Evolutionary conservation across 2,888 invertebrate species (phyloP), one percentile per base, ranked within the genome.

Genomic region (Drosophila melanosoma): DNA sequence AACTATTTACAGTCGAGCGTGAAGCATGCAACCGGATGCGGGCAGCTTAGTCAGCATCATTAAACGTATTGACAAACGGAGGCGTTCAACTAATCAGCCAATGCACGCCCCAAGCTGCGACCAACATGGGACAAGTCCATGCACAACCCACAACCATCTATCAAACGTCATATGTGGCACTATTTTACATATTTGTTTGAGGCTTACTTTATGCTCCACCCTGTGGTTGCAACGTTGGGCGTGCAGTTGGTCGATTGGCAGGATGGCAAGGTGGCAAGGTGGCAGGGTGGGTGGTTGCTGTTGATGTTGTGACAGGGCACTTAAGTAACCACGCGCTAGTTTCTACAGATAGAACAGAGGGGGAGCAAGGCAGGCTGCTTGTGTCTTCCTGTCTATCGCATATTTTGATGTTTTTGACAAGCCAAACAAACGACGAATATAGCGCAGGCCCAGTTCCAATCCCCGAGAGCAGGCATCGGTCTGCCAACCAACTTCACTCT

Each of bases 351-450:
- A 26, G 38, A 11, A 48, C 12, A n/a, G 42, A 32, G 23, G 11
- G 51, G 23, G 32, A 5, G n/a, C 29, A 29, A 29, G 48, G 32
- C 53, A 33, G 49, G 60, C 38, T n/a, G 36, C 36, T 36, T 54
- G 65, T 80, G 70, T 73, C 76, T 68, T 74, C 54, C 68, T 58
- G 64, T 69, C 83, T 83, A 74, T 83, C 82, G 79, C 59, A 81
- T 65, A 65, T 73, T 86, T 82, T 79, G 87, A 82, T 74, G 84
- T 77, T 77, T 86, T 77, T 82, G 84, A 85, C 82, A 81, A 72
- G 69, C 75, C 71, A 58, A 62, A 76, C 68, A 69, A 71, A 69
- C 63, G 48, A 61, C 61, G 61, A 48, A 67, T 57, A 32, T 11
- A n/a, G 57, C 40, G 42, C 54, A 48, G 51, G 38, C 23, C 17